A percentile compares a stretch with the other conserved stretches of the same genome.
Conservation (phyloP, 35 echinoderm and acorn worm genomes). For the Chiridota heheva region DNA sequence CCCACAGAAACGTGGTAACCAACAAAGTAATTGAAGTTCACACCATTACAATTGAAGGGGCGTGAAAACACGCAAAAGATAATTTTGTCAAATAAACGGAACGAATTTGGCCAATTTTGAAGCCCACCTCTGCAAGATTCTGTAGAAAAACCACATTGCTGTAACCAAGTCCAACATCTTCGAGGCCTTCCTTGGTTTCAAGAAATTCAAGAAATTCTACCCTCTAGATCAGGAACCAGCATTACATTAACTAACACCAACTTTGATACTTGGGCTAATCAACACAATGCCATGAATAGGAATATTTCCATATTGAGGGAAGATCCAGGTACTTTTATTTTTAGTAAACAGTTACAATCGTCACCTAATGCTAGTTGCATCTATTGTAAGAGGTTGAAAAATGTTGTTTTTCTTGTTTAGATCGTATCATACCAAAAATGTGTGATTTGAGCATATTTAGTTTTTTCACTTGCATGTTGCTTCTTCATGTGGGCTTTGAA, state of each 20-base stretch:
- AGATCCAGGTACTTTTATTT: too few relatives aligned
- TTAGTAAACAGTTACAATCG: too few relatives aligned
- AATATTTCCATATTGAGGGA: too few relatives aligned
- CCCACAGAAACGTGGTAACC: neutral
- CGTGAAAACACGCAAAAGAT: neutral
- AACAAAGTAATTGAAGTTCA: conserved; percentile 3
- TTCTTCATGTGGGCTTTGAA: too few relatives aligned
- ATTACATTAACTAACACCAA: neutral
- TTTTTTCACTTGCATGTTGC: too few relatives aligned
- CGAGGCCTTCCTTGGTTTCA: conserved; percentile 4
- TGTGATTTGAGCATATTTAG: too few relatives aligned
- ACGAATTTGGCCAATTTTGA: conserved; percentile 1
- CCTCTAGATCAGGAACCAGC: neutral
- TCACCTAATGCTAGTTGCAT: too few relatives aligned
- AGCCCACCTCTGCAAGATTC: neutral
- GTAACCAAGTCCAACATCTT: conserved; percentile 12
- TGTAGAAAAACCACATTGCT: neutral
- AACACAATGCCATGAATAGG: too few relatives aligned
- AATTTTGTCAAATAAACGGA: neutral
- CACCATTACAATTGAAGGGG: conserved; percentile 1
- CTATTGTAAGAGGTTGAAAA: too few relatives aligned
- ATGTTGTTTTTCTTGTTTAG: too few relatives aligned
- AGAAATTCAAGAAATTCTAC: neutral
- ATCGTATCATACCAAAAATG: too few relatives aligned
- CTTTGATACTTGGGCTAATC: conserved; percentile 3